These are phyloP conservation scores for Heliconius hermathena DNA, from an alignment of 1,140 invertebrate species.

Conservation along the genomic window DNA sequence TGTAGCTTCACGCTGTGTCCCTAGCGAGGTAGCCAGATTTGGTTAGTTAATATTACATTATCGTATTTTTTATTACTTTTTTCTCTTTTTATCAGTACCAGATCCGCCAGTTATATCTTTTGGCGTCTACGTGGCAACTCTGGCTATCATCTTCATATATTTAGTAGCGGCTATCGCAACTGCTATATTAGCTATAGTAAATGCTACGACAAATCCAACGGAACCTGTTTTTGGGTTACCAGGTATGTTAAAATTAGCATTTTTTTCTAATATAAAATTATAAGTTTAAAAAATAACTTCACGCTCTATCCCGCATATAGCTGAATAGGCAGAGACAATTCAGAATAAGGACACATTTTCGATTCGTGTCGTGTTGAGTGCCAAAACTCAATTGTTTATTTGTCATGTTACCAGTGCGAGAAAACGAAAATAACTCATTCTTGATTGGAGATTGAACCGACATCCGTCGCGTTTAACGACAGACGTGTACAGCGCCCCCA, in stretches of 20 bases:
- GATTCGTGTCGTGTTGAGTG: not conserved
- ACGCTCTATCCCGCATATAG: not conserved
- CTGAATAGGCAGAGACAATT: not conserved
- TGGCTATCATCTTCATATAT: conserved; percentile 53
- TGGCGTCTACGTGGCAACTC: conserved; percentile 54
- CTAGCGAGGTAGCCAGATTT: too few relatives aligned
- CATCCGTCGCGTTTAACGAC: too few relatives aligned
- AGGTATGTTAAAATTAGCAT: conserved; percentile 43
- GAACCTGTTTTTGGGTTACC: conserved; percentile 68
- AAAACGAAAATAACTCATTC: too few relatives aligned
- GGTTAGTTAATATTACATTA: not conserved
- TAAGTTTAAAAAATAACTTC: not conserved
- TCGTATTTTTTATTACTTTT: not conserved
- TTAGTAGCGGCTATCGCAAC: conserved; percentile 46
- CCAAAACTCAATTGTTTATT: not conserved
- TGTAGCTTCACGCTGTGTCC: too few relatives aligned
- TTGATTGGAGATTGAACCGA: too few relatives aligned
- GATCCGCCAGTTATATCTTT: conserved; percentile 59
- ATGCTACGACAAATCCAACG: conserved; percentile 68
- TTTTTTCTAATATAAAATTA: too few relatives aligned
- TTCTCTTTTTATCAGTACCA: conserved; percentile 45
- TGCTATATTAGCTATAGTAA: conserved; percentile 58
- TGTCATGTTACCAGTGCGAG: too few relatives aligned
- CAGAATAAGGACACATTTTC: not conserved
- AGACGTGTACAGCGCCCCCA: too few relatives aligned